Evolutionary conservation across 2,113 vertebrate genomes (phyloP).

Genomic region (Scomber scombrus): DNA sequence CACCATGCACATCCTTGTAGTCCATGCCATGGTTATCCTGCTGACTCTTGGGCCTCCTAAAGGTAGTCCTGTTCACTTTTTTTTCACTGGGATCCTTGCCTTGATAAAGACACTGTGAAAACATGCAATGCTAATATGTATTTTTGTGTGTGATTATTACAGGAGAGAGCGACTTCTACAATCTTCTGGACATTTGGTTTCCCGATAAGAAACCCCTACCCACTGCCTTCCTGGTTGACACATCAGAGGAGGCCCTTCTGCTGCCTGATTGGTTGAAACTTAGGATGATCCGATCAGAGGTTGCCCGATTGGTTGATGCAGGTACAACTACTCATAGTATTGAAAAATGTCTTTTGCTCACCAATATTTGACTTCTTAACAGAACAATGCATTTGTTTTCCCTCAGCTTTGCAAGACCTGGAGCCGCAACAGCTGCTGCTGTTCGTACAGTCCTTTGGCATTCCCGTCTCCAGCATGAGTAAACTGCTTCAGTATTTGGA

Average conservation of each 20-base stretch:
- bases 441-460: constrained; percentile 98
- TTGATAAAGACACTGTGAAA: neutral
- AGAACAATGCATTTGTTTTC: neutral
- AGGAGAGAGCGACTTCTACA: constrained; percentile 91
- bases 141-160: constrained; percentile 24
- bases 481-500: constrained; percentile 97
- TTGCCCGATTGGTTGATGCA: constrained; percentile 94
- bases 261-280: constrained; percentile 98
- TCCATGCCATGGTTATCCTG: constrained; percentile 98
- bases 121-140: neutral
- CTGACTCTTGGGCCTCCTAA: constrained; percentile 94
- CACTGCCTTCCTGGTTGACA: constrained; percentile 98
- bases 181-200: constrained; percentile 96
- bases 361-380: neutral
- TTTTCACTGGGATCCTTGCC: neutral
- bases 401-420: constrained; percentile 93
- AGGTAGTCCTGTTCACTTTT: constrained; percentile 77
- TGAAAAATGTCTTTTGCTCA: neutral
- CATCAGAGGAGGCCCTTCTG: constrained; percentile 95
- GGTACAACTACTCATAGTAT: constrained; percentile 79
- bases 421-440: constrained; percentile 96
- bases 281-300: constrained; percentile 97
- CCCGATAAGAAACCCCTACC: constrained; percentile 96
- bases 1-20: constrained; percentile 98
- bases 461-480: constrained; percentile 98